Conservation (phyloP, 2,797 vertebrate genomes). For the Melanotaenia nigrans region DNA sequence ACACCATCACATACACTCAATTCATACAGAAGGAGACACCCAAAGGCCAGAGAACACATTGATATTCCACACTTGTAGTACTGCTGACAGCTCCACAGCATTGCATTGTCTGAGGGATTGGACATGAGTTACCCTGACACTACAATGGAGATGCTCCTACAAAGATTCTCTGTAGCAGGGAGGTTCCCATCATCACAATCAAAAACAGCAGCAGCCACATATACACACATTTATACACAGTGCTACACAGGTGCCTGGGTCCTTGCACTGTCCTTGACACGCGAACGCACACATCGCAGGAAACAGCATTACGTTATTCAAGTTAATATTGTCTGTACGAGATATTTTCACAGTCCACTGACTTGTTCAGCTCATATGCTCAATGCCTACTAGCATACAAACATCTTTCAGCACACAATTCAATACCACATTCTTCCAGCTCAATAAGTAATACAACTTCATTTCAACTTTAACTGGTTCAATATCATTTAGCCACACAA, state of each 20-base stretch:
- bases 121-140: conserved; percentile 70
- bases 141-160: conserved; percentile 67
- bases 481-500: conserved; percentile 49
- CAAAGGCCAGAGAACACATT: conserved; percentile 69
- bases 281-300: conserved; percentile 12
- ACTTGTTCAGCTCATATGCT: conserved; percentile 8
- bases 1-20: conserved; percentile 18
- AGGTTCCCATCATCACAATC: conserved; percentile 66
- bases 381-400: not conserved
- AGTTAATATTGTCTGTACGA: not conserved
- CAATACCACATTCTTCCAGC: conserved; percentile 23
- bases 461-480: conserved; percentile 39
- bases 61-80: conserved; percentile 76
- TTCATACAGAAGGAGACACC: conserved; percentile 55
- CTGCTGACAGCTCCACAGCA: conserved; percentile 76
- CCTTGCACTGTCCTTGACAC: conserved; percentile 32
- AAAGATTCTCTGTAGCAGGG: conserved; percentile 65
- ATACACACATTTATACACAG: conserved; percentile 40
- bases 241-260: conserved; percentile 4
- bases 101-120: conserved; percentile 72
- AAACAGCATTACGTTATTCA: conserved; percentile 2
- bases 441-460: conserved; percentile 32
- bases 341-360: conserved; percentile 18
- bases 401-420: conserved; percentile 43
- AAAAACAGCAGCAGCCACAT: conserved; percentile 32